Conservation (phyloP, 2,113 vertebrate genomes). For the Psophia crepitans region DNA sequence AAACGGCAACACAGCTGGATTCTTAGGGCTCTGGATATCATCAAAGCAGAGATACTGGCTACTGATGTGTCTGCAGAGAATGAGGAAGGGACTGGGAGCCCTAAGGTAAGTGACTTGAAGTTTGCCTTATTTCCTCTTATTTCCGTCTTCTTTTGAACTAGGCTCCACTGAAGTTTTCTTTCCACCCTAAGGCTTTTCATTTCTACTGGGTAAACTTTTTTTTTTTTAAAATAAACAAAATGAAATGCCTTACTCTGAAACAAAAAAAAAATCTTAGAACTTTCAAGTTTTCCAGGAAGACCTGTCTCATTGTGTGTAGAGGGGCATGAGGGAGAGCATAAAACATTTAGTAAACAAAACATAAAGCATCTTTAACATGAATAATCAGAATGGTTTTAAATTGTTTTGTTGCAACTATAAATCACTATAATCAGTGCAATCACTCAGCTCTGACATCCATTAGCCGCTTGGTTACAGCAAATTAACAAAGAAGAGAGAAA, state of each 20-base stretch:
- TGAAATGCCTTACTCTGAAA: slow-evolving; percentile 69
- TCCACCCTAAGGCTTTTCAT: slow-evolving; percentile 79
- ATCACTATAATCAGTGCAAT: slow-evolving; percentile 92
- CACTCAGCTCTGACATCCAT: slow-evolving; percentile 94
- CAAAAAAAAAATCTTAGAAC: slow-evolving; percentile 62
- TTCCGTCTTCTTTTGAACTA: slow-evolving; percentile 80
- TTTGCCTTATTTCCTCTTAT: slow-evolving; percentile 76
- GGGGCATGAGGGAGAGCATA: slow-evolving; percentile 47
- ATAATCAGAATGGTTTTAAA: slow-evolving; percentile 89
- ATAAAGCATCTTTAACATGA: slow-evolving; percentile 86
- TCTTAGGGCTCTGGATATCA: slow-evolving; percentile 88
- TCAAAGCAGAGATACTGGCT: slow-evolving; percentile 91
- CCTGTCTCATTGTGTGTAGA: slow-evolving; percentile 31
- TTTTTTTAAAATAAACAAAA: slow-evolving; percentile 62
- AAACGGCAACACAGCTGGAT: slow-evolving; percentile 98
- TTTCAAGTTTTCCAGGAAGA: slow-evolving; percentile 67
- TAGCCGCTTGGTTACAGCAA: slow-evolving; percentile 92
- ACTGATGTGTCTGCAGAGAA: slow-evolving; percentile 81
- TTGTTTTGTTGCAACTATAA: slow-evolving; percentile 92
- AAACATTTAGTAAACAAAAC: slow-evolving; percentile 85
- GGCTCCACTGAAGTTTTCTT: slow-evolving; percentile 78
- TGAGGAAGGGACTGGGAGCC: slow-evolving; percentile 77
- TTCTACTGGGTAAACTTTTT: slow-evolving; percentile 77
- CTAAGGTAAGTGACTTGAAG: slow-evolving; percentile 85
- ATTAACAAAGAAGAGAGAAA: slow-evolving; percentile 93